These are phyloP conservation scores for Pollenia amentaria DNA, from an alignment of 2,888 invertebrate genomes.

Conservation along the genomic window DNA sequence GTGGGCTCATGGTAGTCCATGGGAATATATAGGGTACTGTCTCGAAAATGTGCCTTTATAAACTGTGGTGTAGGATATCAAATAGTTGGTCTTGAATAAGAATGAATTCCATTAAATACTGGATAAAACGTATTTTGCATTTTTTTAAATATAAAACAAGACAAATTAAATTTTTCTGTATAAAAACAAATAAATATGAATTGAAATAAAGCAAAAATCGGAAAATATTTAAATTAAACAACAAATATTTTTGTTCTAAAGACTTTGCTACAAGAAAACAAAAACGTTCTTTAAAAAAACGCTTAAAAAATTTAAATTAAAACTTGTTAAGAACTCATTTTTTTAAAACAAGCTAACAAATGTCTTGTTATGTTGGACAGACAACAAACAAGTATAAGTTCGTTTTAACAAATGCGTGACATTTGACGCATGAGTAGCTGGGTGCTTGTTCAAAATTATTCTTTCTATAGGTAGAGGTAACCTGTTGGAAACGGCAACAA, in stretches of 20 bases:
- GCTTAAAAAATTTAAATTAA: background rate
- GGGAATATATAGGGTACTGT: too few relatives aligned
- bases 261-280: background rate
- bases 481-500: constrained; percentile 38
- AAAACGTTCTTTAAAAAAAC: background rate
- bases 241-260: constrained; percentile 6
- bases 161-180: background rate
- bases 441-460: background rate
- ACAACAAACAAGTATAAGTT: constrained; percentile 10
- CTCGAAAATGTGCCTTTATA: too few relatives aligned
- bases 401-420: constrained; percentile 71
- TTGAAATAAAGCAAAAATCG: constrained; percentile 10
- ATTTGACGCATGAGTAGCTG: constrained; percentile 69
- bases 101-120: too few relatives aligned
- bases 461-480: background rate
- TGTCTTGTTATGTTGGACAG: background rate
- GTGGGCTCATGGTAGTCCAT: too few relatives aligned
- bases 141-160: too few relatives aligned
- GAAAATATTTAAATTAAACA: constrained; percentile 23
- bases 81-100: too few relatives aligned
- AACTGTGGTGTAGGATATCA: too few relatives aligned
- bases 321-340: constrained; percentile 30
- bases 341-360: background rate
- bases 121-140: too few relatives aligned
- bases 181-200: background rate